Conservation (phyloP, 30 jellyfish, hydroid and myxozoan genomes). For the Hydractinia symbiolongicarpus region DNA sequence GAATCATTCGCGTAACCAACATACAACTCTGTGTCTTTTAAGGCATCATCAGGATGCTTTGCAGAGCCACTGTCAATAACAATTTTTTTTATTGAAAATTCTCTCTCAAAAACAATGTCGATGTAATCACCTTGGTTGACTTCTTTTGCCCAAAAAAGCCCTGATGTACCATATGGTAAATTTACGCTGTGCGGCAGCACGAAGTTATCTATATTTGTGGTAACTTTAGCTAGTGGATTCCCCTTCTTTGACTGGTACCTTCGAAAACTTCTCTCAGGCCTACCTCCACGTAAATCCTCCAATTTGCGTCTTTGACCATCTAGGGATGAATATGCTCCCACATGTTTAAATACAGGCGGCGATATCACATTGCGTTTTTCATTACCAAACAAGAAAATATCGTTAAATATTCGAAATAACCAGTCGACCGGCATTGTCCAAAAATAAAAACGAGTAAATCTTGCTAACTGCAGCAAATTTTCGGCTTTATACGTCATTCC, state of each 20-base stretch:
- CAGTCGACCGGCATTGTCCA: conserved; percentile 98
- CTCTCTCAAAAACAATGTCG: conserved; percentile 37
- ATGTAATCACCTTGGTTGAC: conserved; percentile 48
- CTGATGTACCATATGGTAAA: conserved; percentile 43
- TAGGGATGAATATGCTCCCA: conserved; percentile 82
- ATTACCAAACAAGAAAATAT: conserved; percentile 71
- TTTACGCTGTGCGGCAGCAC: conserved; percentile 51
- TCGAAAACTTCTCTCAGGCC: neutral
- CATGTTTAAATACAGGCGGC: conserved; percentile 76
- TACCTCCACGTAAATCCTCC: conserved; percentile 53
- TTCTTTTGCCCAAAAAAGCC: conserved; percentile 76
- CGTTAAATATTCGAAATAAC: conserved; percentile 83
- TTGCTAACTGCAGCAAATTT: conserved; percentile 55
- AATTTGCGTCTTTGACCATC: conserved; percentile 85
- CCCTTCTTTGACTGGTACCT: conserved; percentile 26
- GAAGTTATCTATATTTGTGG: conserved; percentile 49
- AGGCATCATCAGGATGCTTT: conserved; percentile 53
- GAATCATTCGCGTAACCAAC: conserved; percentile 35
- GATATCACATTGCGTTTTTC: conserved; percentile 36
- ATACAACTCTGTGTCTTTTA: conserved; percentile 53
- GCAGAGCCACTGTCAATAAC: conserved; percentile 71
- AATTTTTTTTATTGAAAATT: conserved; percentile 29
- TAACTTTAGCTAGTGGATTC: conserved; percentile 59
- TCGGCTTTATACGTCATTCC: conserved; percentile 86
- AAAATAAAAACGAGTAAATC: conserved; percentile 55